phyloP scores from a whole-genome alignment of 2,888 invertebrate species.

The Abrostola tripartita region DNA sequence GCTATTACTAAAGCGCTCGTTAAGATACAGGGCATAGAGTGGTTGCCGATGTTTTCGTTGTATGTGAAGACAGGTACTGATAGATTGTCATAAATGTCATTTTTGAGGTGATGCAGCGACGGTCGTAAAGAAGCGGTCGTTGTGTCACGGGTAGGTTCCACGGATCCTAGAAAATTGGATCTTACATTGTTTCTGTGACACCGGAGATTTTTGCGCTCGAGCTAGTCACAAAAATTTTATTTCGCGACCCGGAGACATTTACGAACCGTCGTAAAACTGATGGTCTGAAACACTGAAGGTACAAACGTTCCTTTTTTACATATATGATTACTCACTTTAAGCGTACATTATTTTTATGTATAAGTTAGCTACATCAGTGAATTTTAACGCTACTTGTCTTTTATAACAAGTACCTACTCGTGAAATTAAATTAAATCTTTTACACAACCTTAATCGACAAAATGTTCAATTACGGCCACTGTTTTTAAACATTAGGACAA shows the following conservation, averaged over 20 bases:
- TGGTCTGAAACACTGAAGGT: slow-evolving; percentile 59
- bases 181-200: slow-evolving; percentile 69
- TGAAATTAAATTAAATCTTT: background rate
- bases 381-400: no score
- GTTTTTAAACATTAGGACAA: background rate
- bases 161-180: slow-evolving; percentile 71
- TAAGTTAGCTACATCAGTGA: no score
- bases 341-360: slow-evolving; percentile 36
- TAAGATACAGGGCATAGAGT: slow-evolving; percentile 7
- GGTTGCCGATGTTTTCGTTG: slow-evolving; percentile 37
- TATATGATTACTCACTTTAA: slow-evolving; percentile 47
- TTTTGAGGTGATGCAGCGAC: slow-evolving; percentile 51
- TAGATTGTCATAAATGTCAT: slow-evolving; percentile 67
- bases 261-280: slow-evolving; percentile 70
- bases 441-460: no score
- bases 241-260: slow-evolving; percentile 68
- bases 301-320: slow-evolving; percentile 57
- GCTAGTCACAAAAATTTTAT: slow-evolving; percentile 69
- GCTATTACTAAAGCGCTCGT: no score
- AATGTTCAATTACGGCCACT: no score
- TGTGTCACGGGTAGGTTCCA: slow-evolving; percentile 50
- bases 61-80: slow-evolving; percentile 59
- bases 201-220: slow-evolving; percentile 60
- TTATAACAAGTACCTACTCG: background rate
- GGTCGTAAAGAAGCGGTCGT: slow-evolving; percentile 66